phyloP scores from a whole-genome alignment of 2,888 invertebrate genomes.

The Syrista parreyssii region DNA sequence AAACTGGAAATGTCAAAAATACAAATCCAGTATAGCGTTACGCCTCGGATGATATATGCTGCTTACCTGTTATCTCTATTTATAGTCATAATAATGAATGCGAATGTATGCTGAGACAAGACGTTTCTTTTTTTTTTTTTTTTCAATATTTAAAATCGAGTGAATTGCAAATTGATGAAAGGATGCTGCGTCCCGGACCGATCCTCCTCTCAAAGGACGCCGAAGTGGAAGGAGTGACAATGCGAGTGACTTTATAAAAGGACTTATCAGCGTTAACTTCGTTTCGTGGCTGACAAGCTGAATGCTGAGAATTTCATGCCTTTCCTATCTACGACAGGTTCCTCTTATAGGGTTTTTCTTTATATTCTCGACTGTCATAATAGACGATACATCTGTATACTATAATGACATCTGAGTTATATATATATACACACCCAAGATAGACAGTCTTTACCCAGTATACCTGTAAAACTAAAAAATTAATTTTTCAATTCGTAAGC shows the following conservation, averaged over 20 bases:
- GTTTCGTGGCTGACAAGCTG: constrained; percentile 46
- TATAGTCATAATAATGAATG: neutral
- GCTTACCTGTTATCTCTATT: neutral
- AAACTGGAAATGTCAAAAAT: constrained; percentile 1
- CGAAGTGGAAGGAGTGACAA: constrained; percentile 37
- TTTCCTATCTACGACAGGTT: constrained; percentile 41
- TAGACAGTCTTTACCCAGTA: neutral
- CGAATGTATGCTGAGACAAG: neutral
- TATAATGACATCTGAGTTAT: neutral
- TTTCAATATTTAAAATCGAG: neutral
- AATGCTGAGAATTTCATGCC: constrained; percentile 50
- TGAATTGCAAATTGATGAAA: neutral
- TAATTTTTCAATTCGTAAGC: neutral
- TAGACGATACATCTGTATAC: constrained; percentile 47
- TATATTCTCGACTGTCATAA: constrained; percentile 41
- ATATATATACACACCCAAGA: neutral
- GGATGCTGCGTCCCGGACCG: constrained; percentile 20
- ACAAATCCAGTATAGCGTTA: neutral
- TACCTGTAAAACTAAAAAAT: neutral
- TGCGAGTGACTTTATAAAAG: constrained; percentile 46
- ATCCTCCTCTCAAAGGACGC: constrained; percentile 43
- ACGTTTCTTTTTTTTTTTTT: neutral
- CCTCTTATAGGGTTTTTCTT: constrained; percentile 35
- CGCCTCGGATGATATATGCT: neutral
- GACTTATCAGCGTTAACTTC: constrained; percentile 42